Evolutionary conservation across 2,113 vertebrate species (phyloP), one percentile per base, ranked within the genome.

Genomic region (Bubalus kerabau): DNA sequence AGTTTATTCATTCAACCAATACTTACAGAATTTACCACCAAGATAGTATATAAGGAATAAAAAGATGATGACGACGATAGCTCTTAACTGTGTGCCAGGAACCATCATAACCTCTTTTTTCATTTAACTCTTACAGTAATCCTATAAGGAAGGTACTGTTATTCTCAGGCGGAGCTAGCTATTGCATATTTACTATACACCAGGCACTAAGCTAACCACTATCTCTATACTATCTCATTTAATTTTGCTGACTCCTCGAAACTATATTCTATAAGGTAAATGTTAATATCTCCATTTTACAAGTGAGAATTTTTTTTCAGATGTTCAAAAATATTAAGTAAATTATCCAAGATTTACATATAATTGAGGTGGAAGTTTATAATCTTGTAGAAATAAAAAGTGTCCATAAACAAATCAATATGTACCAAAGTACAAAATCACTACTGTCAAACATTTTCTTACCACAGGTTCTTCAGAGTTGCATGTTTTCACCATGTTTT

Each of bases 401-500:
- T 2, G 21, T 13, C 48, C 30, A 57, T 3, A 43, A 87, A 54
- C 78, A 83, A 91, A 56, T 36, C 21, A 91, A 30, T 26, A 60
- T 8, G 48, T 10, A 67, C 4, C 21, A 57, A 50, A 11, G 62
- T 7, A 36, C 50, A 26, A 56, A 48, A 88, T 67, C 62, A 89
- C 17, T 9, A 52, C 48, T 62, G 32, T 50, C 67, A 74, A 32
- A 52, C 28, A 32, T 43, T 48, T 36, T 98, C 99, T 99, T 98
- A 99, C 99, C 99, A 98, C 98, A 92, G 98, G 84, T 30, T 99
- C 99, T 3, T 98, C 99, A 2, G 99, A 97, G 94, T 97, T 98
- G 97, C 98, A 98, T 67, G 98, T 96, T 96, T 99, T 98, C 91
- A 99, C 98, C 97, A 99, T 99, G 21, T 98, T 99, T 98, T 99